Evolutionary conservation across 92 coral and sea anemone species (phyloP).

Genomic region (Epizoanthus stellaris): DNA sequence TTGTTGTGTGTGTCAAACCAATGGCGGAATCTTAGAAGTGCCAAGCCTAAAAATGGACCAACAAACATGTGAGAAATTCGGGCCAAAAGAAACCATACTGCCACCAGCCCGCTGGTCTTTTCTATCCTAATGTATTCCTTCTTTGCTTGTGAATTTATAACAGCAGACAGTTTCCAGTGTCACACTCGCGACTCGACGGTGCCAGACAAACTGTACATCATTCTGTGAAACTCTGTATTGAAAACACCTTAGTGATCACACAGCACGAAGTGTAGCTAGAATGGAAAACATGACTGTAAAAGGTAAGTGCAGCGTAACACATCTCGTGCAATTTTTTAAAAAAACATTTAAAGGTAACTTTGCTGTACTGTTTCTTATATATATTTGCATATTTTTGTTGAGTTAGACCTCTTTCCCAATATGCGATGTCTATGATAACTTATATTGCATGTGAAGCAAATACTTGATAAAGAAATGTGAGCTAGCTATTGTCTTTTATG

Average conservation of each 20-base stretch:
- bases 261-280: conserved; percentile 7
- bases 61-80: not conserved
- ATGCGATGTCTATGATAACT: too few relatives aligned
- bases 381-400: too few relatives aligned
- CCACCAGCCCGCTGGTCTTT: not conserved
- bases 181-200: not conserved
- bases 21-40: not conserved
- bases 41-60: not conserved
- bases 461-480: too few relatives aligned
- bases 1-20: not conserved
- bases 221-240: not conserved
- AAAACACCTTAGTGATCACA: not conserved
- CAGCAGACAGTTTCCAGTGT: conserved; percentile 23
- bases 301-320: conserved; percentile 7
- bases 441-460: too few relatives aligned
- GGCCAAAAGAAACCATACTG: not conserved
- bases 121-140: conserved; percentile 20
- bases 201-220: not conserved
- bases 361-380: too few relatives aligned
- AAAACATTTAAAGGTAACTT: not conserved
- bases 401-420: too few relatives aligned
- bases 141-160: conserved; percentile 11
- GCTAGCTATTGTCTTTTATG: too few relatives aligned
- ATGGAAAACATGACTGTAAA: conserved; percentile 29
- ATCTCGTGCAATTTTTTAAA: not conserved